Conservation (phyloP, 2,113 vertebrate genomes). For the Gadus macrocephalus region DNA sequence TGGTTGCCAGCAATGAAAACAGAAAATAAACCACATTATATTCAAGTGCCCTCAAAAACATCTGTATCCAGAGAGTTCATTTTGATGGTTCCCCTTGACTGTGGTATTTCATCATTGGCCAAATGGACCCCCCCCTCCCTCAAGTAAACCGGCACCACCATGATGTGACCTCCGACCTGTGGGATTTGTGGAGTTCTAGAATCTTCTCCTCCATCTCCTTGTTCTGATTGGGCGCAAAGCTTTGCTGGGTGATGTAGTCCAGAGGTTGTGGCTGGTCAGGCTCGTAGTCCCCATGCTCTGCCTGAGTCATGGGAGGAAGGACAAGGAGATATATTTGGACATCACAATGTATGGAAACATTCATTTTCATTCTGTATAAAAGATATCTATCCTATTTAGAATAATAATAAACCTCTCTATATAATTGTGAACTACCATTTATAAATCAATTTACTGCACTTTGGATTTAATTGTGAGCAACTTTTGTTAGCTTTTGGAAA, state of each 20-base stretch:
- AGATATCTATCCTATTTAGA: no score
- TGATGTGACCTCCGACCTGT: slow-evolving; percentile 74
- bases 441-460: no score
- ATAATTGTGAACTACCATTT: no score
- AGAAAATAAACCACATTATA: no score
- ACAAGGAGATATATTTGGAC: background rate
- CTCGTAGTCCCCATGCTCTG: slow-evolving; percentile 91
- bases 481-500: no score
- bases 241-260: slow-evolving; percentile 82
- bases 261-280: slow-evolving; percentile 75
- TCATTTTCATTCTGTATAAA: no score
- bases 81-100: background rate
- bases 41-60: no score
- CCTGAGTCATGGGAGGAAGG: slow-evolving; percentile 62
- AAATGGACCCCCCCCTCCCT: background rate
- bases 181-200: slow-evolving; percentile 89
- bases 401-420: no score
- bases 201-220: slow-evolving; percentile 98
- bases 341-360: no score
- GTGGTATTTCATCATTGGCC: background rate
- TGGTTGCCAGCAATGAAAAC: no score
- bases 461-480: no score
- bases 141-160: background rate
- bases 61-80: no score
- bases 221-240: slow-evolving; percentile 86